A percentile compares a stretch with the other conserved stretches of the same genome.
phyloP scores from a whole-genome alignment of 2,113 vertebrate species.

The Myrmophylax atrothorax region DNA sequence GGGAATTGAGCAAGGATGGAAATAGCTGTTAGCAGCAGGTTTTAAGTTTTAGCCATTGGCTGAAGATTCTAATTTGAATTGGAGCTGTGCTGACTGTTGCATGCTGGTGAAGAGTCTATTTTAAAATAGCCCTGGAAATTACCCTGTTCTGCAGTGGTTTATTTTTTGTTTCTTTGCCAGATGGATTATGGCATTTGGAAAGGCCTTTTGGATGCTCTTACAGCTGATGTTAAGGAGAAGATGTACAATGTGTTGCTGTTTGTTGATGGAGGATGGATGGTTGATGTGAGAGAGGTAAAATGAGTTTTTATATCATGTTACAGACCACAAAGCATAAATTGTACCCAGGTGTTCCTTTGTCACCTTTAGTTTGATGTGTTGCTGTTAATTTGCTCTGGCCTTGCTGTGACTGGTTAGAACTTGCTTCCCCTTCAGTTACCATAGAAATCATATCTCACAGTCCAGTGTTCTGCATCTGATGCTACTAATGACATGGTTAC shows the following conservation, averaged over 20 bases:
- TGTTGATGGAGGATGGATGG: slow-evolving; percentile 98
- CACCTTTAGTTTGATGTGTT: neutral
- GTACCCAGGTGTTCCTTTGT: neutral
- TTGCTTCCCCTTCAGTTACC: neutral
- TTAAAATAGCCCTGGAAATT: slow-evolving; percentile 12
- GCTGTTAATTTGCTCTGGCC: neutral
- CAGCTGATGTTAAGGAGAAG: slow-evolving; percentile 93
- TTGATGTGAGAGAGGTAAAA: slow-evolving; percentile 92
- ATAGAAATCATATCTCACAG: neutral
- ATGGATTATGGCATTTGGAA: slow-evolving; percentile 87
- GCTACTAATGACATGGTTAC: accelerated
- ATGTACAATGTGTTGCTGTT: slow-evolving; percentile 98
- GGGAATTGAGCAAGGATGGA: neutral
- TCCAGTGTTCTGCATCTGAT: neutral
- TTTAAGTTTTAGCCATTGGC: neutral
- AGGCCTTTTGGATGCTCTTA: slow-evolving; percentile 85
- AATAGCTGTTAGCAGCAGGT: neutral
- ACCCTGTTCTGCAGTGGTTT: neutral
- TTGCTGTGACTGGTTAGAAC: neutral
- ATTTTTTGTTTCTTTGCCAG: slow-evolving; percentile 74
- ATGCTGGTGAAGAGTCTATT: neutral
- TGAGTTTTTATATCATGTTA: accelerated
- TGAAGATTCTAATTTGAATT: slow-evolving; percentile 6
- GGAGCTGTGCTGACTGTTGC: neutral
- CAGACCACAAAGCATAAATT: neutral